Conservation (phyloP, 2,113 vertebrate species). For the Dunckerocampus dactyliophorus region DNA sequence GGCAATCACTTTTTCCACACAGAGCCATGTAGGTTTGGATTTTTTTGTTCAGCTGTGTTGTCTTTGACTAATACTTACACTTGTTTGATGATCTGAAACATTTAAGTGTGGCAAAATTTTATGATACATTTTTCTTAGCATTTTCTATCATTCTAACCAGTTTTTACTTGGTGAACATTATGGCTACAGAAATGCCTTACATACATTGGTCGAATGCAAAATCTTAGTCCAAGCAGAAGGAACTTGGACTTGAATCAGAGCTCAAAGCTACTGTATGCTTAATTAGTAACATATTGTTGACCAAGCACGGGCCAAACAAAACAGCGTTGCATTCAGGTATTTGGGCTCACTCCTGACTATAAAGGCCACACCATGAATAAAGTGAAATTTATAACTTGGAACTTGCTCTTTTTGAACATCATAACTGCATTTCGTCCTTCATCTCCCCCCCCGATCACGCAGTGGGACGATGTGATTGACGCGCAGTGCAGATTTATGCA, state of each 20-base stretch:
- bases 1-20: too few species aligned
- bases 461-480: conserved; percentile 46
- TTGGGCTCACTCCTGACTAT: background rate
- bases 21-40: too few species aligned
- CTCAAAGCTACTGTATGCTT: background rate
- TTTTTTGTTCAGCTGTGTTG: too few species aligned
- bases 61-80: too few species aligned
- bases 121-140: too few species aligned
- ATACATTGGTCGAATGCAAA: too few species aligned
- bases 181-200: too few species aligned
- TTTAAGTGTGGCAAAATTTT: background rate
- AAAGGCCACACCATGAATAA: background rate
- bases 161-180: too few species aligned
- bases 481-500: conserved; percentile 49
- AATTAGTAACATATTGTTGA: background rate
- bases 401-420: conserved; percentile 20
- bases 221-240: background rate
- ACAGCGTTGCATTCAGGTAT: background rate
- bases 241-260: background rate
- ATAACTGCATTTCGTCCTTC: conserved; percentile 12
- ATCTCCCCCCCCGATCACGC: conserved; percentile 36
- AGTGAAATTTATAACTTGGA: conserved; percentile 8
- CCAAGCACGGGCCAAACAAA: background rate
- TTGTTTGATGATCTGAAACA: too few species aligned
- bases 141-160: too few species aligned